phyloP scores from a whole-genome alignment of 2,113 vertebrate species.

The Peromyscus californicus region DNA sequence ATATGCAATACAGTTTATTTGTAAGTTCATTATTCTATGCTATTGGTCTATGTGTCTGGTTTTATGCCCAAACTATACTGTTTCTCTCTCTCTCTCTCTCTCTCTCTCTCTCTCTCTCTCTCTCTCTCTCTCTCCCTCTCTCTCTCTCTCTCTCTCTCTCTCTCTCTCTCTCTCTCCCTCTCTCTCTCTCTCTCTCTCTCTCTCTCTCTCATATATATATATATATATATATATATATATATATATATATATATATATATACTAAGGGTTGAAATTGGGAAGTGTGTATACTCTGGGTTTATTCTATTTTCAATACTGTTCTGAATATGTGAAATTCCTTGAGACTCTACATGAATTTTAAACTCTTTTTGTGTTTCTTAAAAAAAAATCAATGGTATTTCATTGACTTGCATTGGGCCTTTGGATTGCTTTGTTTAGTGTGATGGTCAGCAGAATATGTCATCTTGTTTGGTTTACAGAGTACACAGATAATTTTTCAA shows the following conservation, averaged over 20 bases:
- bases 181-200: no score
- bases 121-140: no score
- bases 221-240: no score
- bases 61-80: not conserved
- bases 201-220: no score
- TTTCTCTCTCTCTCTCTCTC: no score
- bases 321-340: not conserved
- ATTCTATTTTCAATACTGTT: not conserved
- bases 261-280: not conserved
- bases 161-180: no score
- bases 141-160: no score
- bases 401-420: not conserved
- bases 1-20: not conserved
- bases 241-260: no score
- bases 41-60: not conserved
- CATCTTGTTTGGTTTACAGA: not conserved
- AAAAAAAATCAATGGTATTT: not conserved
- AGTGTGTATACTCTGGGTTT: not conserved
- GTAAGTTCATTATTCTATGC: not conserved
- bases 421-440: not conserved
- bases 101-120: no score
- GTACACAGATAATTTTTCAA: not conserved
- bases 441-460: not conserved
- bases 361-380: not conserved
- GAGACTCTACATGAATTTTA: not conserved